phyloP scores from a whole-genome alignment of 2,888 invertebrate genomes.

The Iselma pallidipennis region DNA sequence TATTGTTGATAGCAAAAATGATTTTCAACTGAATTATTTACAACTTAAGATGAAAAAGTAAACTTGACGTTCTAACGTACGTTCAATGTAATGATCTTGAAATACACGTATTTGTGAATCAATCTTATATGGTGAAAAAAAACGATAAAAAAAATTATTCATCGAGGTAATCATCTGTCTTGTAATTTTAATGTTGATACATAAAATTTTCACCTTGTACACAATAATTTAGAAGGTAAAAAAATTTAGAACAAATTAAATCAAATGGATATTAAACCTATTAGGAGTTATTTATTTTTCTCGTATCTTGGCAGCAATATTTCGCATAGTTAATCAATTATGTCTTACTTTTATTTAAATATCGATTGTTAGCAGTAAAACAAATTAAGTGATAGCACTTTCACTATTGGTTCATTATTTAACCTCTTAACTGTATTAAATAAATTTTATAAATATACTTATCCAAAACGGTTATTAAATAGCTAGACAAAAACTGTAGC shows the following conservation, averaged over 20 bases:
- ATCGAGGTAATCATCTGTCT: not conserved
- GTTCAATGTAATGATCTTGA: constrained; percentile 15
- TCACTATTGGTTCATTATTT: too few species aligned
- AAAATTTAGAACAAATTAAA: not conserved
- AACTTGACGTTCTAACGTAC: not conserved
- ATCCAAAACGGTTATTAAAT: not conserved
- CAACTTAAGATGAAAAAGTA: not conserved
- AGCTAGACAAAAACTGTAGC: not conserved
- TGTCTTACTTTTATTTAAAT: not conserved
- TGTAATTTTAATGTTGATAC: too few species aligned
- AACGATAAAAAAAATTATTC: not conserved
- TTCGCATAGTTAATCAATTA: too few species aligned
- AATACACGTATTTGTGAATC: not conserved
- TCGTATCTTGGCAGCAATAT: too few species aligned
- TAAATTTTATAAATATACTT: not conserved
- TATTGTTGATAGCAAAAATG: constrained; percentile 11
- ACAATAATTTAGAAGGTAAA: not conserved
- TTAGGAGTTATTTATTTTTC: not conserved
- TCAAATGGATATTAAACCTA: not conserved
- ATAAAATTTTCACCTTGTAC: too few species aligned
- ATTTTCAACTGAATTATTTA: constrained; percentile 5
- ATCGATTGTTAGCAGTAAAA: too few species aligned
- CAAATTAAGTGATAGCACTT: too few species aligned
- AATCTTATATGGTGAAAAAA: not conserved
- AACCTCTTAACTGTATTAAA: too few species aligned